These are phyloP conservation scores for Phyllotreta striolata DNA, from an alignment of 2,888 invertebrate species.

Conservation along the genomic window DNA sequence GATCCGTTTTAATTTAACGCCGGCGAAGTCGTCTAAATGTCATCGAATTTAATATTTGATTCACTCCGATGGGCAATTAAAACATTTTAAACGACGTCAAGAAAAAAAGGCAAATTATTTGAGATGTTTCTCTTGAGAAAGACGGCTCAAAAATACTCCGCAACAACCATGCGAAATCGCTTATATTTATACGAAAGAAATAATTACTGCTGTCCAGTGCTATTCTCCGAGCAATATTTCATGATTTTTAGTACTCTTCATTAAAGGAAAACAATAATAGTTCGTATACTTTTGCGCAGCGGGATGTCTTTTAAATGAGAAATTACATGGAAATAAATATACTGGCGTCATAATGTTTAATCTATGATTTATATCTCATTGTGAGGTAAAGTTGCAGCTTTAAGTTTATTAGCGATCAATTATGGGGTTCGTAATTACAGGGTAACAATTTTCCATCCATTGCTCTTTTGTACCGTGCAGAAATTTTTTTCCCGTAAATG, in stretches of 20 bases:
- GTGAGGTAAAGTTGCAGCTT: conserved; percentile 33
- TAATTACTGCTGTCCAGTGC: conserved; percentile 25
- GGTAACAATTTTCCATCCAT: too few species aligned
- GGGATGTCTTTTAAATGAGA: conserved; percentile 39
- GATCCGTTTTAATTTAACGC: too few species aligned
- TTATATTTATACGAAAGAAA: conserved; percentile 26
- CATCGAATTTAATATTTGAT: too few species aligned
- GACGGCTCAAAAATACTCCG: conserved; percentile 16
- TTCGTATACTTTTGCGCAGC: conserved; percentile 34
- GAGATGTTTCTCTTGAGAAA: conserved; percentile 2
- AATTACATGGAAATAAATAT: conserved; percentile 43
- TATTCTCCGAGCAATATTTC: conserved; percentile 24
- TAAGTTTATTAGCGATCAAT: conserved; percentile 38
- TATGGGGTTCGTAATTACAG: conserved; percentile 12
- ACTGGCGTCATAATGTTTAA: conserved; percentile 41
- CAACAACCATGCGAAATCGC: conserved; percentile 17
- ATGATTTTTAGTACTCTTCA: conserved; percentile 32
- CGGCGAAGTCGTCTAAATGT: too few species aligned
- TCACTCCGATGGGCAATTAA: too few species aligned
- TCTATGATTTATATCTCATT: conserved; percentile 41
- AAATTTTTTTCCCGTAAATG: too few species aligned
- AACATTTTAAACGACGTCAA: too few species aligned
- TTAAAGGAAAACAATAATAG: conserved; percentile 34
- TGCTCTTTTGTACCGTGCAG: too few species aligned
- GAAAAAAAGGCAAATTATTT: too few species aligned